Evolutionary conservation across 2,113 vertebrate species (phyloP), one percentile per base, ranked within the genome.

Genomic region (Ciconia stormi): DNA sequence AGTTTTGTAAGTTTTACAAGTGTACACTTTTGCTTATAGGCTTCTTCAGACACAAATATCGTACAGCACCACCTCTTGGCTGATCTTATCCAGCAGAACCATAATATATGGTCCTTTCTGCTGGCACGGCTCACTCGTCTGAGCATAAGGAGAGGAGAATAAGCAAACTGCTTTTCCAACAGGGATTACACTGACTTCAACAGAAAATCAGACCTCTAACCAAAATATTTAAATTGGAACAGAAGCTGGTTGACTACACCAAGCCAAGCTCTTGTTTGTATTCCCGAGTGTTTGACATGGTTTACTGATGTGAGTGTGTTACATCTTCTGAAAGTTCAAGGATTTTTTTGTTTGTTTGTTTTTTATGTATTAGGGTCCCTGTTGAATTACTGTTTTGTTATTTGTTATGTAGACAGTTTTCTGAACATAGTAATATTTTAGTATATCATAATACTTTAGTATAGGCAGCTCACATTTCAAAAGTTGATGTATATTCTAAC

Each of bases 141-240:
- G 44, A 93, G 87, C 84, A 65, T 27, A 65, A 79, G 84, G 81
- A 95, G 36, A 76, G 65, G 38, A 89, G 81, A 87, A 82, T 0
- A 79, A 96, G 73, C 89, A 89, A 93, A 89, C 40, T 89, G 73
- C 61, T 61, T 86, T 78, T 91, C 76, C 89, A 74, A 42, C 44
- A 87, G 83, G 65, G 70, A 91, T 95, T 88, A 53, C 34, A 38
- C 59, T 71, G 84, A 47, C 36, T 95, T 82, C 87, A 19, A 34
- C 52, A 96, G 47, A 55, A 92, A 91, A 87, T 59, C 63, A 93
- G 88, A 83, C 76, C 55, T 67, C 67, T 71, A 87, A 92, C 86
- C 63, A 84, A 94, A 97, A 89, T 92, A 91, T 95, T 97, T 62
- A 93, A 87, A 82, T 71, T 97, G 94, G 92, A 95, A 84, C 52